A percentile compares a stretch with the other conserved stretches of the same genome.
Conservation (phyloP, 2,797 vertebrate genomes). For the Zenarchopterus dispar region DNA sequence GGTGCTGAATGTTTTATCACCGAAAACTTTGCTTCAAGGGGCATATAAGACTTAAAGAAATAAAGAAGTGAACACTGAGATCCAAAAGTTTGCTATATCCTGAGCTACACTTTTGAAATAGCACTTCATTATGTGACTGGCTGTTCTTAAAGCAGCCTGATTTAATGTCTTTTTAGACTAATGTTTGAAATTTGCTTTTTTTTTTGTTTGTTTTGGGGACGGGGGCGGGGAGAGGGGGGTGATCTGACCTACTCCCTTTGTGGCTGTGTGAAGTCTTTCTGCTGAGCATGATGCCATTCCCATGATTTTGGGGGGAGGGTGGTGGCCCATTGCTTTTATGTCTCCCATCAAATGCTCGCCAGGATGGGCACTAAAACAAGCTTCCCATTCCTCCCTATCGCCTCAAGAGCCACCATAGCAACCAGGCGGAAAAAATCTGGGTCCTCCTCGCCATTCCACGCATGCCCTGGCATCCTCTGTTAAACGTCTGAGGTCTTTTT, state of each 20-base stretch:
- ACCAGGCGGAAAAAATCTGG: slow-evolving; percentile 72
- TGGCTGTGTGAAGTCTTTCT: slow-evolving; percentile 43
- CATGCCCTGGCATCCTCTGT: slow-evolving; percentile 80
- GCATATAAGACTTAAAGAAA: slow-evolving; percentile 2
- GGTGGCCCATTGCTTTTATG: slow-evolving; percentile 49
- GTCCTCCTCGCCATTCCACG: slow-evolving; percentile 70
- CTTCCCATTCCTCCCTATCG: slow-evolving; percentile 69
- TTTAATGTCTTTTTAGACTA: slow-evolving; percentile 35
- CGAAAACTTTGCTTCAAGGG: slow-evolving; percentile 26
- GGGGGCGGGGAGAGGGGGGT: slow-evolving; percentile 25
- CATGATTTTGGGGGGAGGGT: slow-evolving; percentile 23
- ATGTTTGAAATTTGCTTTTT: slow-evolving; percentile 31
- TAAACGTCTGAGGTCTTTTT: slow-evolving; percentile 51
- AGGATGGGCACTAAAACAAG: slow-evolving; percentile 73
- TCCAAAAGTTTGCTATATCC: slow-evolving; percentile 31
- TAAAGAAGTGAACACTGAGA: not conserved
- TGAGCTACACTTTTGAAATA: slow-evolving; percentile 20
- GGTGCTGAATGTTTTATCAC: slow-evolving; percentile 26
- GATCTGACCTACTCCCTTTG: slow-evolving; percentile 40
- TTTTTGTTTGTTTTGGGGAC: no score
- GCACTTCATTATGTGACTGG: slow-evolving; percentile 18
- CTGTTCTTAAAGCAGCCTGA: slow-evolving; percentile 12
- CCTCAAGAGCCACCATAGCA: slow-evolving; percentile 83
- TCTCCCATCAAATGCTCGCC: slow-evolving; percentile 65
- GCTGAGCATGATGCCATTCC: slow-evolving; percentile 33